Evolutionary conservation across 1,140 invertebrate genomes (phyloP).

Genomic region (Papilio aristodemus): DNA sequence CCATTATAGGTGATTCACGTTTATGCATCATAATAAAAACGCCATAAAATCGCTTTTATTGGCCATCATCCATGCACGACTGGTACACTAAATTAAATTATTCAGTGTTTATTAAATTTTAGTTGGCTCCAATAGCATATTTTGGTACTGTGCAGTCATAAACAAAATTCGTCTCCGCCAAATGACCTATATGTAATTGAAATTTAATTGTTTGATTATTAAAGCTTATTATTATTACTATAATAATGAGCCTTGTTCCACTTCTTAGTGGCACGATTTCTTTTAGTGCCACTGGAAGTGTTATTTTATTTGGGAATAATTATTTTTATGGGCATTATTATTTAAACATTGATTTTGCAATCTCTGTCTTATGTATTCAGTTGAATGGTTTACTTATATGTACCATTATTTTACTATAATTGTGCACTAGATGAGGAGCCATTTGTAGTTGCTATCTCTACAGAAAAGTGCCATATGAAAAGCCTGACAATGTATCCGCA

Average conservation of each 20-base stretch:
- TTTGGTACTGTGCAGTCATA: slow-evolving; percentile 63
- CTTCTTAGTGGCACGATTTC: not conserved
- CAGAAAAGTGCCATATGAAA: too few relatives aligned
- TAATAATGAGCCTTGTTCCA: slow-evolving; percentile 1
- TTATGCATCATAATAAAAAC: slow-evolving; percentile 78
- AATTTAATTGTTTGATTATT: slow-evolving; percentile 40
- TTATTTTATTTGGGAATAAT: not conserved
- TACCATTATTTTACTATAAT: too few relatives aligned
- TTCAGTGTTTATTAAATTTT: slow-evolving; percentile 76
- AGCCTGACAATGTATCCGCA: too few relatives aligned
- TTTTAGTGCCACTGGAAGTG: not conserved
- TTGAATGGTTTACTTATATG: too few relatives aligned
- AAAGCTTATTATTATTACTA: slow-evolving; percentile 23
- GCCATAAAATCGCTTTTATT: slow-evolving; percentile 75
- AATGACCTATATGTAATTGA: slow-evolving; percentile 61
- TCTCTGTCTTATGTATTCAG: too few relatives aligned
- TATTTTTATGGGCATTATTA: not conserved
- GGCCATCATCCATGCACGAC: slow-evolving; percentile 73
- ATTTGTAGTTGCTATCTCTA: too few relatives aligned
- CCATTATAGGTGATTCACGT: slow-evolving; percentile 74
- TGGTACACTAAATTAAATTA: slow-evolving; percentile 74
- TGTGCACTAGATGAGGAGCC: too few relatives aligned
- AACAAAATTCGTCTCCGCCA: slow-evolving; percentile 60
- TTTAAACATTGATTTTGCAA: too few relatives aligned
- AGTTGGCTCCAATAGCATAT: slow-evolving; percentile 67